Base-by-base conservation (phyloP, 2,888 invertebrate genomes). In the Harpalus rubripes region DNA sequence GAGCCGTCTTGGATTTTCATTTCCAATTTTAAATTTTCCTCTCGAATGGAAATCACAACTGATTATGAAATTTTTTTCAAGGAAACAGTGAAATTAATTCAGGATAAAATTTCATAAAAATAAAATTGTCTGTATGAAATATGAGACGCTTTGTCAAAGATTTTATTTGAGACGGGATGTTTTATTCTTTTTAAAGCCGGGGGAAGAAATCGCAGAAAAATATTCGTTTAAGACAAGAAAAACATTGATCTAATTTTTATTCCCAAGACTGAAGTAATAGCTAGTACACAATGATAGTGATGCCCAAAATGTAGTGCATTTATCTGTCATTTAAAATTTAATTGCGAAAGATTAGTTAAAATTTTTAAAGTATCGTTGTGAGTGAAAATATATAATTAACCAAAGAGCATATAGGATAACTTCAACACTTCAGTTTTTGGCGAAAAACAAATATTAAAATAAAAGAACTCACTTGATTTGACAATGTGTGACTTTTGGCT, bases 61-160 rank as follows among this genome's bases (percentile, higher is more conserved):
- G 72, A 74, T 74, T 74, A 74, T 74, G 44, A 74, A 72, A 39
- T 72, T 72, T 72, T 72, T 72, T 39, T 10, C 12, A 26, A 12
- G 63, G 26, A 63, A 63, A 63, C 26, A 63, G 22, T 22, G 22
- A 63, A 68, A 68, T 68, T 68, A 68, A 68, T 63, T 68, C 26
- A 39, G 39, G 32, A 39, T 68, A 68, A 68, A 68, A 39, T 68
- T 68, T 32, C 68, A 52, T 52, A 52, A 52, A 52, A 52, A 52
- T 12, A 52, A 52, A 52, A 52, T 52, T 52, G 44, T 52, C 10
- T 52, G 44, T 52, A 52, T 52, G 44, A 52, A 52, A 52, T 52
- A 52, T 52, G 44, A 52, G 44, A 1, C 44, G 12, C 12, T 52
- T 52, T 52, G 6, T 52, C 44, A 52, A 52, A 52, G 10, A 52